A percentile compares a stretch with the other conserved stretches of the same genome.
These are phyloP conservation scores for Himalopsyche tibetana DNA, from an alignment of 2,888 invertebrate species.

Conservation along the genomic window DNA sequence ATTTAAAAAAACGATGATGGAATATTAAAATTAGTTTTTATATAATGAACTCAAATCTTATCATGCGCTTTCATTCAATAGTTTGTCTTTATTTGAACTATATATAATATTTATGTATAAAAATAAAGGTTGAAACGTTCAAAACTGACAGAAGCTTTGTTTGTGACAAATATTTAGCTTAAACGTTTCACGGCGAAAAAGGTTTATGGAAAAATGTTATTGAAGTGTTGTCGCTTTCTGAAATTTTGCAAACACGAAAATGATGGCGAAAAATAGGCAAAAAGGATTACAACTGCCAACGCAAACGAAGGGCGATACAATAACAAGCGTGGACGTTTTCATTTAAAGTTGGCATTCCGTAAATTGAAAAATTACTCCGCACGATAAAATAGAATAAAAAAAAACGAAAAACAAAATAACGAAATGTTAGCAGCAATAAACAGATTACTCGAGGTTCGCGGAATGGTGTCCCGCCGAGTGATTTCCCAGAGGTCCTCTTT, in stretches of 20 bases:
- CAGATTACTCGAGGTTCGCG: conserved; percentile 25
- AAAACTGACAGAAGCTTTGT: too few species aligned
- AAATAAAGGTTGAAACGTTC: too few species aligned
- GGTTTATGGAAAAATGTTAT: too few species aligned
- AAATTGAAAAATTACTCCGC: conserved; percentile 33
- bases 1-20: too few species aligned
- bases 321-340: conserved; percentile 19
- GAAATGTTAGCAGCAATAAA: conserved; percentile 16
- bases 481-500: conserved; percentile 17
- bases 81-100: too few species aligned
- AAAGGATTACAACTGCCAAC: neutral
- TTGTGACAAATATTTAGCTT: too few species aligned
- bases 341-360: conserved; percentile 38
- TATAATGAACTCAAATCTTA: too few species aligned
- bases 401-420: conserved; percentile 1
- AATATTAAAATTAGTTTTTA: too few species aligned
- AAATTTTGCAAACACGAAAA: neutral
- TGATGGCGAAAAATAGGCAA: neutral
- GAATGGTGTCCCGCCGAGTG: conserved; percentile 25
- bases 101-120: too few species aligned
- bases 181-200: too few species aligned
- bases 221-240: neutral
- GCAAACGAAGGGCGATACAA: neutral
- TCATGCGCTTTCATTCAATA: too few species aligned
- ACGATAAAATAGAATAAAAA: neutral